Evolutionary conservation across 2,888 invertebrate genomes (phyloP).

Genomic region (Sturmia bella): DNA sequence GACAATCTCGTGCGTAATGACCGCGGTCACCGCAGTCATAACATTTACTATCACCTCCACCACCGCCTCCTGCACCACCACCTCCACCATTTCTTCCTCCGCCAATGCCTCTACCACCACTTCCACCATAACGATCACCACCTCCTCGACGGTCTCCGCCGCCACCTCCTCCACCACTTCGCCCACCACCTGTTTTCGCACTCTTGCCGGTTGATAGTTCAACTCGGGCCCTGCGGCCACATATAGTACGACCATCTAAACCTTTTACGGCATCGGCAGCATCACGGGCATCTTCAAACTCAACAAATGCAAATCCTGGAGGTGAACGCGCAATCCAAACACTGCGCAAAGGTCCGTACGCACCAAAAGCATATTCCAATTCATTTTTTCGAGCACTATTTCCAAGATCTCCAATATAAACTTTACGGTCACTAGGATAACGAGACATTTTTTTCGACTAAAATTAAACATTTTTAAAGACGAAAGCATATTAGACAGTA

Average conservation of each 20-base stretch:
- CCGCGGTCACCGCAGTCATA: constrained; percentile 97
- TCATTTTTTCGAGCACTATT: constrained; percentile 95
- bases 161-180: constrained; percentile 76
- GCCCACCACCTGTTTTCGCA: constrained; percentile 81
- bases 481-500: constrained; percentile 5
- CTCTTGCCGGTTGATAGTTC: constrained; percentile 95
- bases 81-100: constrained; percentile 83
- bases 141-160: constrained; percentile 71
- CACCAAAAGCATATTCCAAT: constrained; percentile 95
- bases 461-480: constrained; percentile 35
- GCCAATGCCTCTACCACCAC: constrained; percentile 96
- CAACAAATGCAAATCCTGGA: constrained; percentile 97
- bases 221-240: constrained; percentile 94
- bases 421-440: constrained; percentile 92
- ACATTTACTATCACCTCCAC: constrained; percentile 84
- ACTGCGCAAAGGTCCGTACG: constrained; percentile 95
- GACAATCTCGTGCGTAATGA: constrained; percentile 89
- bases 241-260: constrained; percentile 90
- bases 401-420: constrained; percentile 97
- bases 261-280: constrained; percentile 94
- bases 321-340: constrained; percentile 98
- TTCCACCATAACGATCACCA: constrained; percentile 93
- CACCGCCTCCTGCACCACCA: constrained; percentile 75
- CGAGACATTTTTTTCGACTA: constrained; percentile 73
- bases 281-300: constrained; percentile 94